Conservation (phyloP, 2,888 invertebrate genomes). For the Anthrax anthrax region DNA sequence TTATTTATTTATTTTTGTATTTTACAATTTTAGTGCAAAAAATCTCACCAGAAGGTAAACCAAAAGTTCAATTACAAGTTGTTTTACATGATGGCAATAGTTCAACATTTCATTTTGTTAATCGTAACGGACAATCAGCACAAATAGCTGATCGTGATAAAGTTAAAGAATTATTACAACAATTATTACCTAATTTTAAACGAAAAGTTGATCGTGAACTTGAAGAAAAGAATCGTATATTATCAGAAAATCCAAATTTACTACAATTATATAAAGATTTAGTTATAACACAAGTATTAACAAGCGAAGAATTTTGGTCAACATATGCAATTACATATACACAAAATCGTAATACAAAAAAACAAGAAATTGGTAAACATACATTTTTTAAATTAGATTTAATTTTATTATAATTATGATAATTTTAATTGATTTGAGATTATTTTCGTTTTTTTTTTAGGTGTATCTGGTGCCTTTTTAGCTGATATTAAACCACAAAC, state of each 20-base stretch:
- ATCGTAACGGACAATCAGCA: conserved; percentile 64
- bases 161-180: conserved; percentile 82
- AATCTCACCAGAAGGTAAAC: conserved; percentile 92
- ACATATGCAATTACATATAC: conserved; percentile 72
- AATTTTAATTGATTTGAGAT: neutral
- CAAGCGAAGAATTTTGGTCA: conserved; percentile 96
- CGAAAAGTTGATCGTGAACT: conserved; percentile 80
- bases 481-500: conserved; percentile 95
- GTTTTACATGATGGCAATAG: conserved; percentile 86
- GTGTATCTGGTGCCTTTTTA: conserved; percentile 60
- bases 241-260: conserved; percentile 79
- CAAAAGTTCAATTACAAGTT: conserved; percentile 95
- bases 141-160: conserved; percentile 84
- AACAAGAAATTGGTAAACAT: conserved; percentile 69
- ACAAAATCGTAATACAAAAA: conserved; percentile 51
- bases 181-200: conserved; percentile 84
- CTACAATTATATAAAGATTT: conserved; percentile 92
- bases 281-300: conserved; percentile 89
- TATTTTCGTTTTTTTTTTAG: conserved; percentile 22
- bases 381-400: neutral
- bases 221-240: conserved; percentile 78
- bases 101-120: conserved; percentile 95
- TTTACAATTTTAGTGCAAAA: conserved; percentile 74
- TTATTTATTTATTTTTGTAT: neutral
- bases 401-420: neutral